Conservation (phyloP, 2,113 vertebrate species). For the Halichoerus grypus region DNA sequence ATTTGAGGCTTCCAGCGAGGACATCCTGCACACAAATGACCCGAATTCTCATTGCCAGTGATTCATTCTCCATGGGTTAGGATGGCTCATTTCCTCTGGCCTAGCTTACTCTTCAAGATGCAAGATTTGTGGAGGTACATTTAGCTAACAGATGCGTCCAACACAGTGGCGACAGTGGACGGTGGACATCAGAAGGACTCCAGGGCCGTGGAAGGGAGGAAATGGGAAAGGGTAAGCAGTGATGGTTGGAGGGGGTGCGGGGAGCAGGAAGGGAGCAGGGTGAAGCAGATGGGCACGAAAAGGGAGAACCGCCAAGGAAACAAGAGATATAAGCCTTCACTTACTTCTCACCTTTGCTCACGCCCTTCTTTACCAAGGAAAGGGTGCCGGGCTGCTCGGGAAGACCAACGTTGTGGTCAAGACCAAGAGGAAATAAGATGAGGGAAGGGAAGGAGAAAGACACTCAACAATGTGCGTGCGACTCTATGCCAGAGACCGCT, state of each 20-base stretch:
- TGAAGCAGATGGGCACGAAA: not conserved
- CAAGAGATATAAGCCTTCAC: not conserved
- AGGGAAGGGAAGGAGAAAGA: not conserved
- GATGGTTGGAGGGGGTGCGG: not conserved
- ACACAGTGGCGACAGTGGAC: not conserved
- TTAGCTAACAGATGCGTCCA: not conserved
- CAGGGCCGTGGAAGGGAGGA: not conserved
- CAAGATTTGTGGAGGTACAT: not conserved
- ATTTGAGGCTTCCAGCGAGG: constrained; percentile 15
- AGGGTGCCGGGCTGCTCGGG: not conserved
- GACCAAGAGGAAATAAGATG: not conserved
- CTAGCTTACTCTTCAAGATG: constrained; percentile 13
- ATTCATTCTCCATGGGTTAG: not conserved
- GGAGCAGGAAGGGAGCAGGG: too few species aligned
- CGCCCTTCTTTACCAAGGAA: not conserved
- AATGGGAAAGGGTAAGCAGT: not conserved
- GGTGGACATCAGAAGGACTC: not conserved
- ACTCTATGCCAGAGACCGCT: not conserved
- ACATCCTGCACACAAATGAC: not conserved
- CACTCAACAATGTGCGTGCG: too few species aligned
- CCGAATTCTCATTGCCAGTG: not conserved
- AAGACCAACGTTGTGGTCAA: not conserved
- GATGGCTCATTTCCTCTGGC: not conserved
- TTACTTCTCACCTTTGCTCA: not conserved
- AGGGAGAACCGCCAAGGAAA: not conserved